A percentile compares a stretch with the other conserved stretches of the same genome.
Conservation (phyloP, 2,113 vertebrate species). For the Isichthys henryi region DNA sequence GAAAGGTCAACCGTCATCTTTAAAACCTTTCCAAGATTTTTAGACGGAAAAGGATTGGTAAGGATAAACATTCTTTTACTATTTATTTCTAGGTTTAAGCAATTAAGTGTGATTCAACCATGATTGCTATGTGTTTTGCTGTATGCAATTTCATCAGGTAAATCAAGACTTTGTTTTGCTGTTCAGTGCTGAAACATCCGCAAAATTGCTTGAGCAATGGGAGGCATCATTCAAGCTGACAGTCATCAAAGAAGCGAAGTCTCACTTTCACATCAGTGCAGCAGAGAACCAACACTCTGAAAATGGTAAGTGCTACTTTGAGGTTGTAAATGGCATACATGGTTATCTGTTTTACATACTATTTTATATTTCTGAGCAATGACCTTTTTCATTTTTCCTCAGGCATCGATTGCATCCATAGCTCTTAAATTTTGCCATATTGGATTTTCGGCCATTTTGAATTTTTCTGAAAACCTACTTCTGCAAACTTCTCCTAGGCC, state of each 20-base stretch:
- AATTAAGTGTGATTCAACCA: neutral
- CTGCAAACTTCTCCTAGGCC: too few species aligned
- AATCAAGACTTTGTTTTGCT: constrained; percentile 17
- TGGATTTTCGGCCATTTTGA: too few species aligned
- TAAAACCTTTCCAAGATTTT: constrained; percentile 18
- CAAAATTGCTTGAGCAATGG: constrained; percentile 7
- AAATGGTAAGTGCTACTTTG: neutral
- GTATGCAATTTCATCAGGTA: constrained; percentile 1
- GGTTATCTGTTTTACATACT: neutral
- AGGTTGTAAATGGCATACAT: too few species aligned
- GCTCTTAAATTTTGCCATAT: too few species aligned
- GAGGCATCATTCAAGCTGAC: constrained; percentile 12
- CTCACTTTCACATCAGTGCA: neutral
- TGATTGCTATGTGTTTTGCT: neutral
- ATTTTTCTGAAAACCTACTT: too few species aligned
- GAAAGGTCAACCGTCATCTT: constrained; percentile 1
- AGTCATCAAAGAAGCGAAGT: constrained; percentile 10
- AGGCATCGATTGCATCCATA: too few species aligned
- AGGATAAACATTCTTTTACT: neutral
- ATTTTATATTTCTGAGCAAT: neutral
- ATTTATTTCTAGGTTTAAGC: neutral
- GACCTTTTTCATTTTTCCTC: neutral
- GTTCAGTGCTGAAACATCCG: constrained; percentile 9
- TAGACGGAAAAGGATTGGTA: constrained; percentile 22
- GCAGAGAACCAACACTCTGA: neutral